Evolutionary conservation across 92 coral and sea anemone species (phyloP).

Genomic region (Phenganax subtilis): DNA sequence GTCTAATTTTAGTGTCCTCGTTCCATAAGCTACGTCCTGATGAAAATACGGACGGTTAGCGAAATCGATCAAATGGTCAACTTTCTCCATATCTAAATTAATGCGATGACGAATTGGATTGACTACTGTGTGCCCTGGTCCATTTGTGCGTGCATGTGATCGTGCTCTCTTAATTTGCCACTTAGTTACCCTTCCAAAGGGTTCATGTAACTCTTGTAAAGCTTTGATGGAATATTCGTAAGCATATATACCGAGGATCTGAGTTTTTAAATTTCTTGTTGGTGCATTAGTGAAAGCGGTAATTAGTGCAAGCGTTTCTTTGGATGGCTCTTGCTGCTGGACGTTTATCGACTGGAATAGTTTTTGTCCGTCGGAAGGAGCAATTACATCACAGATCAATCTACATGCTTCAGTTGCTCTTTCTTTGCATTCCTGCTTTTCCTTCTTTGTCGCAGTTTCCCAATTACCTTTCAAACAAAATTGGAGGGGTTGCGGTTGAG

Average conservation of each 20-base stretch:
- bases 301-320: neutral
- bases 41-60: too few relatives aligned
- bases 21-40: too few relatives aligned
- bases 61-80: too few relatives aligned
- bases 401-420: neutral
- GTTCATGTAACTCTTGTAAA: neutral
- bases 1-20: too few relatives aligned
- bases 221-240: neutral
- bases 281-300: neutral
- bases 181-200: neutral
- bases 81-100: too few relatives aligned
- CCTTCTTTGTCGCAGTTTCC: slow-evolving; percentile 2
- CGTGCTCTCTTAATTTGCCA: slow-evolving; percentile 4
- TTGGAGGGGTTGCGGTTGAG: neutral
- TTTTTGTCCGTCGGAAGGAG: neutral
- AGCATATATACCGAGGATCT: neutral
- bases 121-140: too few relatives aligned
- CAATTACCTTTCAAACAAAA: neutral
- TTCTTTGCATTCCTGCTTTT: neutral
- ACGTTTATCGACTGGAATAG: neutral
- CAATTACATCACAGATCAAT: neutral
- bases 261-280: neutral
- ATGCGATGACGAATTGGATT: too few relatives aligned
- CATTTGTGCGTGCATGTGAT: too few relatives aligned
- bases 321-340: neutral